Base-by-base conservation (phyloP, 1,140 invertebrate species). In the Akabosia matsudoensis region DNA sequence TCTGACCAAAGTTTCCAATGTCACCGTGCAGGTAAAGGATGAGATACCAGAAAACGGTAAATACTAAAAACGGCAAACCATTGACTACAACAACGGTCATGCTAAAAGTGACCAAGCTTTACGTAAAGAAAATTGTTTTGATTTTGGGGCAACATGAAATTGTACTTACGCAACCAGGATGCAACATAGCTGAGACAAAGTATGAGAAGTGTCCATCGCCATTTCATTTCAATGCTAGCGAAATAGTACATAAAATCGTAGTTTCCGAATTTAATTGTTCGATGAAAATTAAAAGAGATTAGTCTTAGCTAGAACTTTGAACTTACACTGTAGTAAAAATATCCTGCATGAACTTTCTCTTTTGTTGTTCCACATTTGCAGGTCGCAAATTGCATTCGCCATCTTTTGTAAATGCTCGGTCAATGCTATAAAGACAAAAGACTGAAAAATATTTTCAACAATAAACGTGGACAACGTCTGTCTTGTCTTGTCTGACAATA, bases 381-480 rank as follows among this genome's bases (percentile, higher is more conserved):
- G 95, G 93, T 70, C 93, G 91, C 45, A 96, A 92, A 86, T 97
- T 97, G 84, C 93, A 94, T 82, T 95, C 93, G 70, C 95, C 94
- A 86, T 95, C 94, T 86, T 97, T 96, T 86, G 94, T 93, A 54
- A 97, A 92, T 52, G 96, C 91, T 81, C 93, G 70, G 26, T 71
- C 31, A 56, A 56, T 4, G 54, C 54, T 56, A 22, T 10, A 13
- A 56, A n/a, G n/a, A n/a, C n/a, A n/a, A n/a, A n/a, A n/a, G n/a
- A n/a, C n/a, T n/a, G n/a, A n/a, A n/a, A n/a, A n/a, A n/a, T n/a
- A n/a, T n/a, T n/a, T n/a, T n/a, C n/a, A n/a, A n/a, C n/a, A n/a
- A n/a, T n/a, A n/a, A n/a, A n/a, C n/a, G n/a, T n/a, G n/a, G n/a
- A n/a, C n/a, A n/a, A n/a, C n/a, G n/a, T n/a, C n/a, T n/a, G n/a